These are phyloP conservation scores for Lepidurus packardi DNA, from an alignment of 1,140 invertebrate species.

Conservation along the genomic window DNA sequence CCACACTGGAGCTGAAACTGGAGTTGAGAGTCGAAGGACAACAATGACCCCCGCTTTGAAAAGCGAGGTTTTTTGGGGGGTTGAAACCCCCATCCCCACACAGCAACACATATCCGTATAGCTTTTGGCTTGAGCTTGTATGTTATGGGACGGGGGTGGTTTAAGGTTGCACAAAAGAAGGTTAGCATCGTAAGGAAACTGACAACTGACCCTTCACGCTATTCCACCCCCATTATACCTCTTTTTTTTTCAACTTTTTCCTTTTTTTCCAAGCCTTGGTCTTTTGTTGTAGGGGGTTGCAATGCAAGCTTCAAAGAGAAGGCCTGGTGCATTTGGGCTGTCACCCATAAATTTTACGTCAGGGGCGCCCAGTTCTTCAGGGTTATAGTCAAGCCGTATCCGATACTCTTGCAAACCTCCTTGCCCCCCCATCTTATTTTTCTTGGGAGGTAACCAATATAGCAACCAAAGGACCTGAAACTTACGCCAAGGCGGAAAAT, in stretches of 20 bases:
- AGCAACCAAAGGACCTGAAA: background rate
- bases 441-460: background rate
- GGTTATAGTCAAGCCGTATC: background rate
- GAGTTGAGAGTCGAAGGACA: background rate
- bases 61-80: background rate
- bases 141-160: slow-evolving; percentile 17
- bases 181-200: background rate
- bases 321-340: background rate
- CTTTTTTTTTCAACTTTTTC: slow-evolving; percentile 2
- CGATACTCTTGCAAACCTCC: background rate
- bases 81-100: background rate
- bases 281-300: background rate
- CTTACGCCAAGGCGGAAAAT: background rate
- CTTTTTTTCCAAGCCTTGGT: background rate
- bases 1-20: background rate
- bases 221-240: slow-evolving; percentile 18
- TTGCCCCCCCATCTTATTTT: background rate
- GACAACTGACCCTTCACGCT: slow-evolving; percentile 20
- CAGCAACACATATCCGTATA: slow-evolving; percentile 10
- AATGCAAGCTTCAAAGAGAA: slow-evolving; percentile 19
- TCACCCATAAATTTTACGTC: slow-evolving; percentile 16
- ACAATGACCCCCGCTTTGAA: background rate
- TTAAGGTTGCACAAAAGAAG: slow-evolving; percentile 17
- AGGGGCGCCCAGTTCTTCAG: background rate
- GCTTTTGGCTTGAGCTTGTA: background rate